phyloP scores from a whole-genome alignment of 2,888 invertebrate species.

The Drosophila robusta region DNA sequence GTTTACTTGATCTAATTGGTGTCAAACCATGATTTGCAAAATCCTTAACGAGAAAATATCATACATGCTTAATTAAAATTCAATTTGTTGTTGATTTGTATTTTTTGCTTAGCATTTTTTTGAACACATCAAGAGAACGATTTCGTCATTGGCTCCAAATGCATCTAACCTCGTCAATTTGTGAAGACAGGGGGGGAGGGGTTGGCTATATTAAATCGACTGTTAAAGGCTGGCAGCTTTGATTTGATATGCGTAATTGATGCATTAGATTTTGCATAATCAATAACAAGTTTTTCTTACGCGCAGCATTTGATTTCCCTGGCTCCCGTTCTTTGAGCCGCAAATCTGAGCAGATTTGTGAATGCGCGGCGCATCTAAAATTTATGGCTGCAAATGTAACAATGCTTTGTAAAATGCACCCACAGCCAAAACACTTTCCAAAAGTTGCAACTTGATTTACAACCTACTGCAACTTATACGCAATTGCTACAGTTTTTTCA shows the following conservation, averaged over 20 bases:
- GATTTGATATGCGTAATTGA: constrained; percentile 31
- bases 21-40: background rate
- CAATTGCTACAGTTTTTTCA: background rate
- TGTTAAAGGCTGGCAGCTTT: constrained; percentile 33
- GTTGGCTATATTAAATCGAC: constrained; percentile 7
- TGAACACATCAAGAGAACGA: constrained; percentile 24
- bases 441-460: constrained; percentile 32
- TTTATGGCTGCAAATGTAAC: constrained; percentile 44
- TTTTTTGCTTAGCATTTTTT: constrained; percentile 26
- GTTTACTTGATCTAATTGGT: too few species aligned
- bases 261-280: constrained; percentile 47
- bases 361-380: constrained; percentile 7
- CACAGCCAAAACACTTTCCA: constrained; percentile 2
- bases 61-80: constrained; percentile 19
- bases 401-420: background rate
- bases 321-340: constrained; percentile 12
- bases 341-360: constrained; percentile 27
- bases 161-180: constrained; percentile 40
- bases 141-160: constrained; percentile 37
- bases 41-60: constrained; percentile 4
- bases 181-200: background rate
- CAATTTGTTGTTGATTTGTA: constrained; percentile 7
- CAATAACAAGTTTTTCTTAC: constrained; percentile 33
- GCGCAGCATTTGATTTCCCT: constrained; percentile 26
- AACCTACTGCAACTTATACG: background rate